Conservation (phyloP, 2,888 invertebrate species). For the Agrochola macilenta region DNA sequence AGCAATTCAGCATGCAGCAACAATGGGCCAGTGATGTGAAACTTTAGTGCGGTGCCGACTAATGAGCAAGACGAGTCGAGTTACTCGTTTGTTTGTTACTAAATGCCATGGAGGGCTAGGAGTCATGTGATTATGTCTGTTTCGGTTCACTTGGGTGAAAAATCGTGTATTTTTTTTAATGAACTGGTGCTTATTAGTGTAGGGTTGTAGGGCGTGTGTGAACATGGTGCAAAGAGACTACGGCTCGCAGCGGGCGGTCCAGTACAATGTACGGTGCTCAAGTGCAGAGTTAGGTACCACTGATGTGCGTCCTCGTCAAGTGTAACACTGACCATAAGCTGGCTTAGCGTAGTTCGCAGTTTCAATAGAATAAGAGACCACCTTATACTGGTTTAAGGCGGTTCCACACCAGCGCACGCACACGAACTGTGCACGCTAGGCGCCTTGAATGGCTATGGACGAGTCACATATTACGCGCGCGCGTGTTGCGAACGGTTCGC, state of each 20-base stretch:
- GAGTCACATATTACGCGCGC: no score
- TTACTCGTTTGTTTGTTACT: slow-evolving; percentile 30
- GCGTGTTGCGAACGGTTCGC: no score
- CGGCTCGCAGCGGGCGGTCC: not conserved
- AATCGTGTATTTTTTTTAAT: slow-evolving; percentile 14
- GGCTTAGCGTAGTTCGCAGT: no score
- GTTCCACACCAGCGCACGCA: no score
- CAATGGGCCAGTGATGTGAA: slow-evolving; percentile 62
- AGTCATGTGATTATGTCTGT: not conserved
- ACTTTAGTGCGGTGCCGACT: slow-evolving; percentile 45
- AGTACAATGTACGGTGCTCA: no score
- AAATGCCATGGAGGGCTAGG: slow-evolving; percentile 9
- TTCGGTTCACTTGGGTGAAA: not conserved
- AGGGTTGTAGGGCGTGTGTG: not conserved
- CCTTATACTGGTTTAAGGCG: no score
- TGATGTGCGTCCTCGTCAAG: no score
- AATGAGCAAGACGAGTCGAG: slow-evolving; percentile 45
- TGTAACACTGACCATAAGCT: no score
- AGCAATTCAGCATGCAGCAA: slow-evolving; percentile 48
- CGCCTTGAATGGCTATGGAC: no score
- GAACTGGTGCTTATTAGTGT: not conserved
- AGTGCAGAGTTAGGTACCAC: not conserved
- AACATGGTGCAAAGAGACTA: not conserved
- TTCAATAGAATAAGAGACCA: no score
- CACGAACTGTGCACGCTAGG: no score